These are phyloP conservation scores for Phyllotreta striolata DNA, from an alignment of 2,888 invertebrate genomes.

Conservation along the genomic window DNA sequence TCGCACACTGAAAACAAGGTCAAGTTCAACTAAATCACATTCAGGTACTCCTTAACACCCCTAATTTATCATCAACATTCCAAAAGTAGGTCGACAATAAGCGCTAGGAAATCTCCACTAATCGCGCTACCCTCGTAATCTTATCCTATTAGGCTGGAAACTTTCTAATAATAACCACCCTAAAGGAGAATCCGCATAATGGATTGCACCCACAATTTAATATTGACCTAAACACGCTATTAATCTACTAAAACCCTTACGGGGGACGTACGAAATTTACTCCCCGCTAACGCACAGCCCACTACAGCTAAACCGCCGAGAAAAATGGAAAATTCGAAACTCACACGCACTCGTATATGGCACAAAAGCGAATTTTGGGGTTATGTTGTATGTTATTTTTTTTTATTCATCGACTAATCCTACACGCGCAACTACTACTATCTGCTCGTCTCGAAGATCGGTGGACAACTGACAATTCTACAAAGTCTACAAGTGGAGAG, in stretches of 20 bases:
- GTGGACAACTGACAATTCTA: constrained; percentile 53
- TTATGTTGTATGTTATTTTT: background rate
- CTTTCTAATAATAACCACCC: constrained; percentile 12
- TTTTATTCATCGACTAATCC: constrained; percentile 22
- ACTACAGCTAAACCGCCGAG: no score
- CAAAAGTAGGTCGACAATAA: constrained; percentile 1
- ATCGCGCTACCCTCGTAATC: background rate
- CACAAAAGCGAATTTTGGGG: no score
- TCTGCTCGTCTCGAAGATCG: constrained; percentile 45
- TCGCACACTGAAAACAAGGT: constrained; percentile 1
- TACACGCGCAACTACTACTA: constrained; percentile 43
- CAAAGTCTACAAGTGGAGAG: constrained; percentile 16
- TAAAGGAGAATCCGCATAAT: constrained; percentile 21
- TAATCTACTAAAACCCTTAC: background rate
- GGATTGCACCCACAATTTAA: constrained; percentile 1
- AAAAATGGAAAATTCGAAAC: no score
- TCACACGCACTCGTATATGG: no score
- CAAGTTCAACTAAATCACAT: background rate
- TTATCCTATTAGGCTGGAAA: constrained; percentile 16
- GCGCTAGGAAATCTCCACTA: background rate
- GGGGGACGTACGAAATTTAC: background rate
- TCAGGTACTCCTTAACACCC: no score
- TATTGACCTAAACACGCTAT: constrained; percentile 4
- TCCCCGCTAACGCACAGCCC: background rate
- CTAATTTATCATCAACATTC: no score